Conservation (phyloP, 2,113 vertebrate genomes). For the Synodontis membranacea region DNA sequence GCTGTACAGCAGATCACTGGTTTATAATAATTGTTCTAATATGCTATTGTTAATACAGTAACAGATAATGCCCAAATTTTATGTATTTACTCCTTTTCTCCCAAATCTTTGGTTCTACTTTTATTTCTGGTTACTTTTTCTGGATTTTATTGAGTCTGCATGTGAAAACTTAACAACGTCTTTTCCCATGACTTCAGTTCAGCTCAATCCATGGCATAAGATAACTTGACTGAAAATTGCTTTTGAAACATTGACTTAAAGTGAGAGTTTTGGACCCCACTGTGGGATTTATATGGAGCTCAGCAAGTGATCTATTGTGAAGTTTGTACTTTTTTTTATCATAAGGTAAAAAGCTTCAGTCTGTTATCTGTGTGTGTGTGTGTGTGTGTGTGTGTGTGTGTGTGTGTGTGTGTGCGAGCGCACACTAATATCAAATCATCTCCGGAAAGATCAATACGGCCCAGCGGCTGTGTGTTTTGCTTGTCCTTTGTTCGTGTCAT, state of each 20-base stretch:
- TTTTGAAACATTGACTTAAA: neutral
- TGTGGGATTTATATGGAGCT: neutral
- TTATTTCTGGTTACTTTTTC: neutral
- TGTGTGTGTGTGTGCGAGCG: conserved; percentile 4
- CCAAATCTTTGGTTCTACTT: neutral
- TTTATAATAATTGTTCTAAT: neutral
- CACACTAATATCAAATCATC: conserved; percentile 32
- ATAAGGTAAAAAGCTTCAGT: neutral
- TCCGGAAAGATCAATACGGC: conserved; percentile 28
- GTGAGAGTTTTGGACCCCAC: neutral
- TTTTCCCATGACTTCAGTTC: neutral
- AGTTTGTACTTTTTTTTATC: neutral
- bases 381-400: neutral
- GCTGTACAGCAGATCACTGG: neutral
- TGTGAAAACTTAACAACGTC: neutral
- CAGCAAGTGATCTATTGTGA: neutral
- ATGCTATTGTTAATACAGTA: neutral
- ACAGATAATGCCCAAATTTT: neutral
- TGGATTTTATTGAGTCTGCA: neutral
- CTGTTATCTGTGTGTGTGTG: neutral
- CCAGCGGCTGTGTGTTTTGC: neutral
- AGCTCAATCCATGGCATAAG: neutral
- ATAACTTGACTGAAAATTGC: neutral
- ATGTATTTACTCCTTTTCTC: neutral
- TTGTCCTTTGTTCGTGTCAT: conserved; percentile 14